Percentiles rank a stretch among this genome's conserved stretches.
phyloP scores from a whole-genome alignment of 2,888 invertebrate species.

The Stomorhina lunata region DNA sequence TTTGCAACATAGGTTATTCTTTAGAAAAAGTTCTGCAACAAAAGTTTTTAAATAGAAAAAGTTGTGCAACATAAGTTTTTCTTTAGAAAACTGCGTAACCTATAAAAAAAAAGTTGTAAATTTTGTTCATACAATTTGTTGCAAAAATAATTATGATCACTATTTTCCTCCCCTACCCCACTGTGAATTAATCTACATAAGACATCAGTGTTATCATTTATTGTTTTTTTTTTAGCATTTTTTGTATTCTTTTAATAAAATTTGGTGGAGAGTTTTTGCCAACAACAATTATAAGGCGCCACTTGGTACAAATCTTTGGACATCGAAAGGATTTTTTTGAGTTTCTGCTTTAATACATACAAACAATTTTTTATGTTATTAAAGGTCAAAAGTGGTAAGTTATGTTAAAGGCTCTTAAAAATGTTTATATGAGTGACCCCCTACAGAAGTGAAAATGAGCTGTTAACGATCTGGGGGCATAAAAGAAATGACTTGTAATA shows the following conservation, averaged over 20 bases:
- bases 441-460: slow-evolving; percentile 77
- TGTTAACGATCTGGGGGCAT: slow-evolving; percentile 72
- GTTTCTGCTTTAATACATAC: not conserved
- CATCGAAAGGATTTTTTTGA: not conserved
- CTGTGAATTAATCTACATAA: slow-evolving; percentile 25
- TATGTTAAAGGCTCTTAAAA: not conserved
- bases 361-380: not conserved
- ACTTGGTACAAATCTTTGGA: slow-evolving; percentile 41
- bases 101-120: no score
- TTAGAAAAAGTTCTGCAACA: no score
- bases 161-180: not conserved
- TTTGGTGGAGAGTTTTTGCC: not conserved
- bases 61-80: no score
- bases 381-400: not conserved
- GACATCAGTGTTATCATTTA: slow-evolving; percentile 16
- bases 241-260: slow-evolving; percentile 24
- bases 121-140: no score
- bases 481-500: not conserved
- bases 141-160: slow-evolving; percentile 69
- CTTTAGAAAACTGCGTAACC: no score
- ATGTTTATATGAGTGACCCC: slow-evolving; percentile 70
- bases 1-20: no score
- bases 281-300: slow-evolving; percentile 37
- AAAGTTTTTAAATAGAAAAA: no score
- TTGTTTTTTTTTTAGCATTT: not conserved